These are phyloP conservation scores for Drosophila murphyi DNA, from an alignment of 1,140 invertebrate species.

Conservation along the genomic window DNA sequence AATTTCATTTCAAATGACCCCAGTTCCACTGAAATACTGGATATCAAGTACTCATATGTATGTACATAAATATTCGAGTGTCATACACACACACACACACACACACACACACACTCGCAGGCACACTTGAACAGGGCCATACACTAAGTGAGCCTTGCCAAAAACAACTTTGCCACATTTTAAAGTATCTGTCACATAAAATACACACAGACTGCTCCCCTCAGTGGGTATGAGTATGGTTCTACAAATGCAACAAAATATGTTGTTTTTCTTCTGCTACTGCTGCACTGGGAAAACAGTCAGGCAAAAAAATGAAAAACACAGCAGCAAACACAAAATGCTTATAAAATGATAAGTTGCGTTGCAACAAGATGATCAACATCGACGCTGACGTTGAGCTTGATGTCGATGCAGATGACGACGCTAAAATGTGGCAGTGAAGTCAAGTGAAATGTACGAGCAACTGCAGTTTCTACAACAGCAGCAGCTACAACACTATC, in stretches of 20 bases:
- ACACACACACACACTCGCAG: constrained; percentile 5
- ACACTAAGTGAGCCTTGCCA: constrained; percentile 33
- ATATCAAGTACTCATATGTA: constrained; percentile 1
- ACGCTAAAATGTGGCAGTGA: constrained; percentile 57
- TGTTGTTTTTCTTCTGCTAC: constrained; percentile 61
- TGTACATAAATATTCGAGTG: constrained; percentile 6
- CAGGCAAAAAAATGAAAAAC: constrained; percentile 13
- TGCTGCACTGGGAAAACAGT: constrained; percentile 45
- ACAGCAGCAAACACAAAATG: constrained; percentile 61
- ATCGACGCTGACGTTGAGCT: constrained; percentile 43
- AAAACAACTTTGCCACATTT: constrained; percentile 74
- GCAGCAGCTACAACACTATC: constrained; percentile 18
- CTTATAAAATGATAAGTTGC: constrained; percentile 80
- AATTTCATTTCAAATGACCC: constrained; percentile 69
- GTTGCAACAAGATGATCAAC: constrained; percentile 29
- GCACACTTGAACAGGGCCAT: not conserved
- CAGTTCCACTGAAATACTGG: constrained; percentile 3
- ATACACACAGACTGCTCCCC: constrained; percentile 47
- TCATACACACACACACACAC: constrained; percentile 8
- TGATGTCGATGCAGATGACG: constrained; percentile 17
- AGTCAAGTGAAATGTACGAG: constrained; percentile 76
- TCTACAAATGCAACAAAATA: constrained; percentile 69
- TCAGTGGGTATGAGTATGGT: not conserved
- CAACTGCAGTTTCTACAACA: constrained; percentile 29
- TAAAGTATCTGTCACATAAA: constrained; percentile 80